Evolutionary conservation across 2,797 vertebrate genomes (phyloP), one percentile per base, ranked within the genome.

Genomic region (Schizothorax lantsangensis): DNA sequence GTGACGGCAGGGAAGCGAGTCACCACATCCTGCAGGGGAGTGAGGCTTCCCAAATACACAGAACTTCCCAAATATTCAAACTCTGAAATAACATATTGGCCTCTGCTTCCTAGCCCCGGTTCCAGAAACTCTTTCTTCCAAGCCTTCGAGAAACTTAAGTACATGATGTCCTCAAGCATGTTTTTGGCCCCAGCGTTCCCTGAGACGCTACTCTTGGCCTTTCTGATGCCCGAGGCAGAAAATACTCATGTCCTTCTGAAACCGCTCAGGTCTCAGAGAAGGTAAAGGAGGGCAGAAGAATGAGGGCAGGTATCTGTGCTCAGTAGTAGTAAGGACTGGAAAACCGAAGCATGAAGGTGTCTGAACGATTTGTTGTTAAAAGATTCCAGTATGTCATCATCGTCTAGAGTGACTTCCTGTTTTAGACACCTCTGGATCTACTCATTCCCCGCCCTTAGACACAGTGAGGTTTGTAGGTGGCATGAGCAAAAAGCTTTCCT

Each of bases 1-100:
- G 52, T 86, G 88, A 91, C 69, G 45, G 38, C 52, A 81, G 77
- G 68, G 86, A 90, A 88, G 79, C 62, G 7, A 84, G 82, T 88
- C 87, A 84, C 62, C 14, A 62, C 69, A 83, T 89, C 84, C 89
- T 85, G 81, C 23, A 88, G 36, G 64, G 78, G 66, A 7, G 47
- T 15, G 38, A 74, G 52, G 49, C 8, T 54, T 40, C 62, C 33
- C 64, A 64, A 64, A 64, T 62, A 14, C 59, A 26, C n/a, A 62
- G 57, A 74, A 62, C 40, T 36, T 74, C 54, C 33, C 43, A 72
- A 62, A 78, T 73, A 81, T 45, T 73, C 11, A 74, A 79, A 45
- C 21, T 33, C n/a, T 26, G 9, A 21, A 85, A 79, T 85, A 43
- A 79, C 49, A 21, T 23, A 69, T 54, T 57, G 75, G 62, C n/a